Percentiles rank a stretch among this genome's conserved stretches.
phyloP scores from a whole-genome alignment of 2,797 vertebrate genomes.

The Falco columbarius region DNA sequence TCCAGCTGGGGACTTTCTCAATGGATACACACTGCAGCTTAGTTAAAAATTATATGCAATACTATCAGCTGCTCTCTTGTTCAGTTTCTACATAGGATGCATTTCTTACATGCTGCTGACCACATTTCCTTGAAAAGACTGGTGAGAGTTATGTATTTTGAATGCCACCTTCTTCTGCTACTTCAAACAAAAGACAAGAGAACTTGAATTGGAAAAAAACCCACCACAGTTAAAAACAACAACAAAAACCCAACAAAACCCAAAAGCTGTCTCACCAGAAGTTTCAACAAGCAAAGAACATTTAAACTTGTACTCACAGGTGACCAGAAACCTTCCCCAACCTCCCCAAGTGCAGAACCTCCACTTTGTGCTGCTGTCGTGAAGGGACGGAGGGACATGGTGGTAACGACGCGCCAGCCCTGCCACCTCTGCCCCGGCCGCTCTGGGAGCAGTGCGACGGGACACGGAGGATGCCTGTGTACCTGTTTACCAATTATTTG shows the following conservation, averaged over 20 bases:
- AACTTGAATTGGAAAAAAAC: background rate
- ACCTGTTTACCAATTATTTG: background rate
- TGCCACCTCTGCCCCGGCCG: accelerated
- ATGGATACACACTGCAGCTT: background rate
- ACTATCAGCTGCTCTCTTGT: background rate
- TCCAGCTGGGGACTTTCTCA: background rate
- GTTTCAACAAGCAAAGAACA: background rate
- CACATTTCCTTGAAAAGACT: background rate
- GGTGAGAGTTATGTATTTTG: background rate
- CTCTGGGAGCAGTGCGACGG: background rate
- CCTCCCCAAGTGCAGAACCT: background rate
- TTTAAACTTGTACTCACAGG: accelerated
- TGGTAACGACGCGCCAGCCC: accelerated
- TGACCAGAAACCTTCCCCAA: background rate
- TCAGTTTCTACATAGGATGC: background rate
- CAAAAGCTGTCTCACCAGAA: background rate
- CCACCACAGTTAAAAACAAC: accelerated
- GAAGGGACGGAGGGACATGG: background rate
- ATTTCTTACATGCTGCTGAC: background rate
- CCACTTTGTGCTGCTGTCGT: background rate
- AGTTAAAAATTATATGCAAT: background rate
- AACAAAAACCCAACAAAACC: background rate
- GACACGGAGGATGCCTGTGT: accelerated
- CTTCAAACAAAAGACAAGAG: background rate
- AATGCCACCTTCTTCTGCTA: background rate